These are phyloP conservation scores for Sorex fumeus DNA, from an alignment of 2,113 vertebrate species.

Conservation along the genomic window DNA sequence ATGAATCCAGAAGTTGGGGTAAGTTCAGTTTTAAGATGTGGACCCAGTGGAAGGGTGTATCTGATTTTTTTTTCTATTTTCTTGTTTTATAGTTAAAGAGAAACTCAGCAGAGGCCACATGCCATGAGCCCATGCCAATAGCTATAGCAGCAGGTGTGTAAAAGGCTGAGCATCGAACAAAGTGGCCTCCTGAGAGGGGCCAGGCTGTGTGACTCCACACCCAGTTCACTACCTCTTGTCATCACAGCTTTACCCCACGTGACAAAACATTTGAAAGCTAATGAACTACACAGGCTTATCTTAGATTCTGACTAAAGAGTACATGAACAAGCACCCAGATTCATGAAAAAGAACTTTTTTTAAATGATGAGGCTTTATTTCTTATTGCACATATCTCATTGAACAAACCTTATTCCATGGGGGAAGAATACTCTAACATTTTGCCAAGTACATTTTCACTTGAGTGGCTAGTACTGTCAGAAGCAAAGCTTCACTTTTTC, in stretches of 20 bases:
- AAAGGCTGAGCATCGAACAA: rapidly evolving
- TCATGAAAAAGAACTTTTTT: not conserved
- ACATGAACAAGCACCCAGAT: not conserved
- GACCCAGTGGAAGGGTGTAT: not conserved
- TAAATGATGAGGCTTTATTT: not conserved
- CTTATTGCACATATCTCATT: not conserved
- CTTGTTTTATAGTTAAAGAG: not conserved
- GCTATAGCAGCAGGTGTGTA: rapidly evolving
- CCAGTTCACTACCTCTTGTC: not conserved
- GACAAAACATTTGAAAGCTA: not conserved
- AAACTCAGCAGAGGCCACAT: not conserved
- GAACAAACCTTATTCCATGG: not conserved
- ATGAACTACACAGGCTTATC: not conserved
- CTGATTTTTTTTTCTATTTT: not conserved
- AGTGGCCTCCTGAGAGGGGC: not conserved
- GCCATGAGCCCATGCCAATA: rapidly evolving
- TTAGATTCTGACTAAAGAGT: not conserved
- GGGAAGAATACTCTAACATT: not conserved
- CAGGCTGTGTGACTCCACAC: rapidly evolving
- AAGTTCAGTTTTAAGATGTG: not conserved
- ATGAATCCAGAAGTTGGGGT: not conserved
- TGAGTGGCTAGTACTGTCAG: not conserved
- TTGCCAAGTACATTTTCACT: not conserved
- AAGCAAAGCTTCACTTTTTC: not conserved
- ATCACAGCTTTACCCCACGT: not conserved